Conservation (phyloP, 2,113 vertebrate species). For the Tragelaphus imberbis region DNA sequence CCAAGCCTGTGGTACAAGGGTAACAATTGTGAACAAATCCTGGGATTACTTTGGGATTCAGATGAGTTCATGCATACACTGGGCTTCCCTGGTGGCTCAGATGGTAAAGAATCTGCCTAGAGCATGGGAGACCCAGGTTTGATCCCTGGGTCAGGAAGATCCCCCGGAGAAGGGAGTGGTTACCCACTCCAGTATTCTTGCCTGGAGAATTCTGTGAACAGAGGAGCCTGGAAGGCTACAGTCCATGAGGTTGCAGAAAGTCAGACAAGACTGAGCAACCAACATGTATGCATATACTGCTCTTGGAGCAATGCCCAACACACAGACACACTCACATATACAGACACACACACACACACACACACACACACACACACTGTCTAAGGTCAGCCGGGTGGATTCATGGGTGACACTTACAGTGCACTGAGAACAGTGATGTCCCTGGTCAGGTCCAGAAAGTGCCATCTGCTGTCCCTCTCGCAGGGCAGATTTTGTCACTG, state of each 20-base stretch:
- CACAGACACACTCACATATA: rapidly evolving
- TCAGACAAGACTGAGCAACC: not conserved
- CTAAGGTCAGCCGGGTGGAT: no score
- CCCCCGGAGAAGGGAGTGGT: not conserved
- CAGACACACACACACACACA: not conserved
- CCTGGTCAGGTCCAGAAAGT: not conserved
- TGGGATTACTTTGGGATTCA: rapidly evolving
- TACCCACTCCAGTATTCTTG: not conserved
- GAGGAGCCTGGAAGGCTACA: not conserved
- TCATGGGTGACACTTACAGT: rapidly evolving
- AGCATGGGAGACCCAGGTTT: not conserved
- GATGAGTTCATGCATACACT: rapidly evolving
- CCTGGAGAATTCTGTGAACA: not conserved
- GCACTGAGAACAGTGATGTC: rapidly evolving
- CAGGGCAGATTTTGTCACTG: rapidly evolving
- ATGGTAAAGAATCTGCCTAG: not conserved
- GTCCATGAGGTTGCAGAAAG: not conserved
- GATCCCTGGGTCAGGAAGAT: not conserved
- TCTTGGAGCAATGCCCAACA: not conserved
- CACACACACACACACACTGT: rapidly evolving
- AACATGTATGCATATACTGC: rapidly evolving
- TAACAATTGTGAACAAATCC: rapidly evolving
- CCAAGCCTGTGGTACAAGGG: not conserved
- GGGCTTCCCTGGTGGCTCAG: not conserved
- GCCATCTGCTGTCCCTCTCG: not conserved